Evolutionary conservation across 2,113 vertebrate species (phyloP), one percentile per base, ranked within the genome.

Genomic region (Pelmatolapia mariae): DNA sequence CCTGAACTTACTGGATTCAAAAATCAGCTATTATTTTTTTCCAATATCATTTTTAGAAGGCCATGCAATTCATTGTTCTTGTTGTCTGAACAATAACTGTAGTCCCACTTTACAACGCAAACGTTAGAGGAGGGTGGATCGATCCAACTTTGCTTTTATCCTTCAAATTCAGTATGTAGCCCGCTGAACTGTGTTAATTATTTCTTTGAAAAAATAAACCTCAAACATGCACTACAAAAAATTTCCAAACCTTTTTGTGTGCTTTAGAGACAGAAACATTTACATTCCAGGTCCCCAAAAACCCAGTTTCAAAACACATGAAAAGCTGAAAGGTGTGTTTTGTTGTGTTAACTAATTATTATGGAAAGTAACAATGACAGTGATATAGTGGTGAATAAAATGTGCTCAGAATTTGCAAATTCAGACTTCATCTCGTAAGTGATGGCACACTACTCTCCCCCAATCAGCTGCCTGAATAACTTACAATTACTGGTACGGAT

Each of bases 401-500:
- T 61, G 57, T 61, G 57, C 16, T 63, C 29, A 63, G 29, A 63
- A 63, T 33, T 11, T 2, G 59, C 6, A 63, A 63, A 63, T 36
- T 63, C 9, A 63, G 59, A 63, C 1, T 63, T 63, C 16, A 33
- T 11, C 59, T 11, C 0, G 0, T 63, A 63, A 63, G 59, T 63
- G 16, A 63, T 63, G 1, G 59, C 29, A 19, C 59, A 63, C 59
- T 18, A 33, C 16, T 63, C 29, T 63, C 59, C 59, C 16, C 16
- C 59, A 11, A 4, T 33, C 16, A 63, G 59, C 59, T 19, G 29
- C 59, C 15, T 33, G 29, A 61, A 61, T 61, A 61, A 61, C 29
- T 61, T 63, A 33, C 59, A 19, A 0, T 19, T 63, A 63, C 0
- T 1, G 29, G 59, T 36, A 63, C 0, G 0, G 6, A 36, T 63